A percentile compares a stretch with the other conserved stretches of the same genome.
phyloP scores from a whole-genome alignment of 2,113 vertebrate species.

The Okapia johnstoni region DNA sequence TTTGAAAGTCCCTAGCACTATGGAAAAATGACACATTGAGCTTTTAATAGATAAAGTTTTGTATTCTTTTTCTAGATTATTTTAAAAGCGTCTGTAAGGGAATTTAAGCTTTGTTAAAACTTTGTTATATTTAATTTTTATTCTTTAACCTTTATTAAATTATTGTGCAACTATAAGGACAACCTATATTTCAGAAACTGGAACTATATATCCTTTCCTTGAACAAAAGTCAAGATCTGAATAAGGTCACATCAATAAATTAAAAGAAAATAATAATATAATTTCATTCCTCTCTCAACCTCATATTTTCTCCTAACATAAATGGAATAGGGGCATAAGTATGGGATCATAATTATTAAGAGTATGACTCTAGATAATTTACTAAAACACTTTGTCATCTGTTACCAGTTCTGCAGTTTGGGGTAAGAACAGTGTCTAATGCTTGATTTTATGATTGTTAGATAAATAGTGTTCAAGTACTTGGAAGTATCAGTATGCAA shows the following conservation, averaged over 20 bases:
- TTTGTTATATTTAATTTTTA: neutral
- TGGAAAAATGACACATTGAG: neutral
- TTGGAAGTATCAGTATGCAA: neutral
- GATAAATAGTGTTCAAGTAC: neutral
- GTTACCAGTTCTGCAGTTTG: neutral
- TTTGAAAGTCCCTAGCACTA: neutral
- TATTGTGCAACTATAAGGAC: neutral
- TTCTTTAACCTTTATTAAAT: neutral
- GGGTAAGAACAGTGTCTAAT: neutral
- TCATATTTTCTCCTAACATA: neutral
- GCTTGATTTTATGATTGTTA: neutral
- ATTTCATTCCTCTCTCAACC: neutral
- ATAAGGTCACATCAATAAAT: neutral
- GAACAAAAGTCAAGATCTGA: neutral
- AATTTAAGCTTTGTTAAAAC: neutral
- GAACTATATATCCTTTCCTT: neutral
- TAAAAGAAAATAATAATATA: neutral
- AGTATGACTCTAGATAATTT: neutral
- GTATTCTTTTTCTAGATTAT: neutral
- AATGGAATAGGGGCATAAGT: neutral
- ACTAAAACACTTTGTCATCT: neutral
- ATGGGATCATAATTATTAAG: neutral
- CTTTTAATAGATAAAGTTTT: neutral
- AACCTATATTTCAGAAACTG: neutral
- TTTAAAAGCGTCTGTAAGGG: neutral